Conservation (phyloP, 2,113 vertebrate genomes). For the Oryzias woworae region DNA sequence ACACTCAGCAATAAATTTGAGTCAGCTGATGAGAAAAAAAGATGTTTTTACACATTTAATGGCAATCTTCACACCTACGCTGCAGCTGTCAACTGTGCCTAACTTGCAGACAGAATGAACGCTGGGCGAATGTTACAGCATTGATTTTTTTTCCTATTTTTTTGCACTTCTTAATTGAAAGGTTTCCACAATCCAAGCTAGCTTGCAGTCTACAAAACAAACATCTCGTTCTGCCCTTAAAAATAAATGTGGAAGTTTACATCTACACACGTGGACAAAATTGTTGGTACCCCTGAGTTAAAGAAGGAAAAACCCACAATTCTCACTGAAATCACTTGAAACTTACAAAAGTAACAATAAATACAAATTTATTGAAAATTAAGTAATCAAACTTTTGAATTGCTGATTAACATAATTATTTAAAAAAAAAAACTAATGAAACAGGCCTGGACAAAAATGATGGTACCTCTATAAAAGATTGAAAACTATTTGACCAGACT, state of each 20-base stretch:
- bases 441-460: too few relatives aligned
- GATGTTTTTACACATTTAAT: constrained; percentile 57
- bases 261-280: too few relatives aligned
- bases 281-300: too few relatives aligned
- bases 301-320: too few relatives aligned
- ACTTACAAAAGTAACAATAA: too few relatives aligned
- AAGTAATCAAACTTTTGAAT: too few relatives aligned
- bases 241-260: constrained; percentile 43
- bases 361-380: too few relatives aligned
- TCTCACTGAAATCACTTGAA: too few relatives aligned
- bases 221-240: constrained; percentile 44
- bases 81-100: constrained; percentile 35
- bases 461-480: too few relatives aligned
- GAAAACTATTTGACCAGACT: too few relatives aligned
- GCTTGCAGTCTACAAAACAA: constrained; percentile 32
- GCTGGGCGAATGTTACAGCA: constrained; percentile 29
- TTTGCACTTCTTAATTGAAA: constrained; percentile 45
- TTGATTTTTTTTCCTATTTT: constrained; percentile 10
- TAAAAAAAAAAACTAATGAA: too few relatives aligned
- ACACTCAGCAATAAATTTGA: constrained; percentile 54
- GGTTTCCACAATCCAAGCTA: constrained; percentile 48
- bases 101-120: constrained; percentile 22
- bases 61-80: constrained; percentile 41
- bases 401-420: too few relatives aligned
- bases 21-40: constrained; percentile 57